Evolutionary conservation across 2,797 vertebrate genomes (phyloP), one percentile per base, ranked within the genome.

Genomic region (Coluber constrictor): DNA sequence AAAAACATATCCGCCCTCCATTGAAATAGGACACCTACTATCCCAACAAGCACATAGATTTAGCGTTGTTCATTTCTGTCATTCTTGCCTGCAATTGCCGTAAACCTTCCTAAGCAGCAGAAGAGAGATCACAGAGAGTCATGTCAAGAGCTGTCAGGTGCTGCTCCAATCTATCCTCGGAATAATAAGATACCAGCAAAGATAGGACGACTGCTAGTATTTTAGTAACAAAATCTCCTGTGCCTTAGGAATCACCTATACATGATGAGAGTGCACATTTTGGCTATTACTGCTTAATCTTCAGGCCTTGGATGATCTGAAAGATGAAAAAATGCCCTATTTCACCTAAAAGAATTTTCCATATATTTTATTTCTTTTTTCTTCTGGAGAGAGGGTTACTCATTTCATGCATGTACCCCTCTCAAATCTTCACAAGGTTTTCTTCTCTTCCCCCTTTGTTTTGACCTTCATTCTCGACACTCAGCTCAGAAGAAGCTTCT

Each of bases 1-100:
- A 60, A 94, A 92, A 27, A 74, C 10, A 43, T 11, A 66, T 47
- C 57, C 6, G 0, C 9, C 51, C 93, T 90, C 89, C 70, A 32
- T 93, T 91, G 92, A 91, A 93, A 93, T 93, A 88, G 56, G 61
- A 96, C 79, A 90, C 91, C 12, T 61, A 51, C 90, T 94, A 91
- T 0, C 0, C 59, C 89, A 89, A 1, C 16, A 54, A 47, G 83
- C 43, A 15, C 55, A 29, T 66, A 23, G 12, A 29, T 29, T 87
- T 66, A 70, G 56, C 43, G 12, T 55, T 87, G 87, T 43, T 86
- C 61, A 32, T 59, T 83, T 90, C 59, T 86, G 51, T 60, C 63
- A 70, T 43, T 91, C 5, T 59, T 56, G 60, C 61, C 25, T 32
- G 2, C 12, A 7, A 29, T 25, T 94, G 32, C 79, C 63, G 4